Evolutionary conservation across 2,797 vertebrate genomes (phyloP), one percentile per base, ranked within the genome.

Genomic region (Premnoplex brunnescens): DNA sequence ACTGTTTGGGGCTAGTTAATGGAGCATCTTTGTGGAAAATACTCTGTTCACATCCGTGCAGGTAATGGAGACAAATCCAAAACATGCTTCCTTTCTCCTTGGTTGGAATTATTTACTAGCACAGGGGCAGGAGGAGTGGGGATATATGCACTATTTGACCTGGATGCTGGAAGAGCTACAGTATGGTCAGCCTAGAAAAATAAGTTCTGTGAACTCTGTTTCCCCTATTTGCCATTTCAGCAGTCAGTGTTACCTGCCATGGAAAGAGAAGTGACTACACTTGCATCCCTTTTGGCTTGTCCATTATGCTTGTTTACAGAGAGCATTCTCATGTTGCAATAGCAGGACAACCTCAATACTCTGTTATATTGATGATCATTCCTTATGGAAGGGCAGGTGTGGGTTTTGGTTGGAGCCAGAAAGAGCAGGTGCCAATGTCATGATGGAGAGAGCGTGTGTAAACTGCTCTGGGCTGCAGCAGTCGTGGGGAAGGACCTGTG

Each of bases 371-470:
- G 62, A 71, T 14, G 27, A 63, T 41, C 0, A 2, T 36, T 68
- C 59, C 55, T 68, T 36, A 55, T 4, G 14, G 86, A 64, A 87
- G 27, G 12, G 32, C 10, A 44, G 39, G 23, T 1, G 0, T 63
- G n/a, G 17, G 46, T n/a, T 71, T 83, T 22, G 16, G 22, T 20
- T 24, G 11, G 26, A 63, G 24, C 13, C n/a, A 59, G 37, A 66
- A 76, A 24, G 51, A 64, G 52, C 21, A 46, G 41, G 30, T n/a
- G 14, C 16, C 2, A 0, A 12, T 20, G 27, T 24, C 2, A 1
- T 8, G 30, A 46, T 28, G 13, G 12, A 23, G 28, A 10, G 9
- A 81, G 7, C 0, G 0, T 49, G 28, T 11, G 24, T 58, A 32
- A 34, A 19, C 7, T 1, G 7, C 48, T 41, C 16, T 48, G 37